phyloP scores from a whole-genome alignment of 2,797 vertebrate species.

The Sebastes taczanowskii region DNA sequence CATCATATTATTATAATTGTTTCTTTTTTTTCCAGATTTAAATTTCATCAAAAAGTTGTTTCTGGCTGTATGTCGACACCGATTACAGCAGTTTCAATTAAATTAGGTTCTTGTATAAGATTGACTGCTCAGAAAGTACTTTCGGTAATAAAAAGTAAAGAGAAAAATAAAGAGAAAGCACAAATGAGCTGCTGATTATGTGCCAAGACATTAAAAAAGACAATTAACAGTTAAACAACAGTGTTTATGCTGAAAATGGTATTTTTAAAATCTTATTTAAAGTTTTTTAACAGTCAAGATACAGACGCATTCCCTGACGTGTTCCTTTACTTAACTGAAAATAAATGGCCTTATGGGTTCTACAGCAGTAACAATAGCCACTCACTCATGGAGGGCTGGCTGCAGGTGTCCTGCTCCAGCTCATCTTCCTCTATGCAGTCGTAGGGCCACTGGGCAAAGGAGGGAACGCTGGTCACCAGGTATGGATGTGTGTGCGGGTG shows the following conservation, averaged over 20 bases:
- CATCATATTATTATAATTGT: not conserved
- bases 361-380: not conserved
- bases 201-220: not conserved
- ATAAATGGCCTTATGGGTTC: not conserved
- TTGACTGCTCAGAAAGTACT: not conserved
- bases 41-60: not conserved
- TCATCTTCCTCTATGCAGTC: slow-evolving; percentile 88
- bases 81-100: not conserved
- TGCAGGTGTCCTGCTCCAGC: slow-evolving; percentile 81
- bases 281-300: not conserved
- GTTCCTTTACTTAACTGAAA: not conserved
- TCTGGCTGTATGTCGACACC: not conserved
- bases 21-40: not conserved
- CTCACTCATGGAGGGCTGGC: slow-evolving; percentile 84
- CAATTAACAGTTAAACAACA: not conserved
- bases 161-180: not conserved
- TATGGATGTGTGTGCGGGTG: slow-evolving; percentile 64
- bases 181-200: not conserved
- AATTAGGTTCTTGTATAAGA: not conserved
- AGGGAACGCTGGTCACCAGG: slow-evolving; percentile 62
- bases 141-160: not conserved
- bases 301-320: not conserved
- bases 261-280: not conserved
- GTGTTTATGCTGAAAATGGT: not conserved
- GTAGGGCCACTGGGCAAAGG: slow-evolving; percentile 83